These are phyloP conservation scores for Eledona agricola DNA, from an alignment of 2,888 invertebrate genomes.

Conservation along the genomic window DNA sequence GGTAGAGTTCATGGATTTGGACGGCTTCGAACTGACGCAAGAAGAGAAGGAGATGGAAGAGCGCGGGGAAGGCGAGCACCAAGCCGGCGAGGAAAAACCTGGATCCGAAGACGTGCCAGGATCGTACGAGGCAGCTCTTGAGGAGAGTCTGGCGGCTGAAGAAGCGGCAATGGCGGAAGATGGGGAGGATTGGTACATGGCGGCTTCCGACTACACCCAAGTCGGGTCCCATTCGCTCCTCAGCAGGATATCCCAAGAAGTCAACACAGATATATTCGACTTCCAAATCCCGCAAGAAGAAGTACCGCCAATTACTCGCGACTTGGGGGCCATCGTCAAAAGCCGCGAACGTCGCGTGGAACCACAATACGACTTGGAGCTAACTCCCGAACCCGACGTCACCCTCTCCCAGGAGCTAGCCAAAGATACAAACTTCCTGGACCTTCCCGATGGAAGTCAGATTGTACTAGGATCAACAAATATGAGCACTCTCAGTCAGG, in stretches of 20 bases:
- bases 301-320: slow-evolving; percentile 26
- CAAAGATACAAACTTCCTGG: slow-evolving; percentile 68
- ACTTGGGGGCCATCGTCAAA: slow-evolving; percentile 1
- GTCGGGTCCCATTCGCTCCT: slow-evolving; percentile 36
- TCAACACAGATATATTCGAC: slow-evolving; percentile 47
- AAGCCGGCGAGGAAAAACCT: too few relatives aligned
- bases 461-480: slow-evolving; percentile 66
- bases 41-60: slow-evolving; percentile 54
- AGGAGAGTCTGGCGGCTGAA: slow-evolving; percentile 13
- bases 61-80: slow-evolving; percentile 47
- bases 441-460: slow-evolving; percentile 69
- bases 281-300: slow-evolving; percentile 49
- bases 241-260: slow-evolving; percentile 42
- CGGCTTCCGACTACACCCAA: slow-evolving; percentile 43
- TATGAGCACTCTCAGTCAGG: slow-evolving; percentile 56
- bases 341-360: not conserved
- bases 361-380: slow-evolving; percentile 29
- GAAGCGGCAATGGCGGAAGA: slow-evolving; percentile 34
- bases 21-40: slow-evolving; percentile 55
- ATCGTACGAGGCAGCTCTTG: slow-evolving; percentile 8
- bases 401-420: slow-evolving; percentile 64
- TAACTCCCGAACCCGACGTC: slow-evolving; percentile 51
- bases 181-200: slow-evolving; percentile 46
- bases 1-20: slow-evolving; percentile 55
- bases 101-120: too few relatives aligned